A percentile compares a stretch with the other conserved stretches of the same genome.
Conservation (phyloP, 2,797 vertebrate species). For the Perodicticus potto region DNA sequence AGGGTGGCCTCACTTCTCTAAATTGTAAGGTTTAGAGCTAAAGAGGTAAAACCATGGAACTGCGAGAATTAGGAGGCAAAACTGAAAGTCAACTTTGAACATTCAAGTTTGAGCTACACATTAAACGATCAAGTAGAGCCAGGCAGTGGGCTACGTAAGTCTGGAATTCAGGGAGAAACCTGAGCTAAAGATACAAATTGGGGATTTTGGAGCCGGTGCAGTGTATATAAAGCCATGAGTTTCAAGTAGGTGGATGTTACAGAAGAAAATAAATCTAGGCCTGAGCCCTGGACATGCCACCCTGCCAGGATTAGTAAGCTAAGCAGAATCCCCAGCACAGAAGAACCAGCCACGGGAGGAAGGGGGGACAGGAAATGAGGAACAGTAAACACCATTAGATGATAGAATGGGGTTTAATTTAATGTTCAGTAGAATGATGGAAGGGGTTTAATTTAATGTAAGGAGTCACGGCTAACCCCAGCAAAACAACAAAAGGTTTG, state of each 20-base stretch:
- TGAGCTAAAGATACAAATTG: background rate
- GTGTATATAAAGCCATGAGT: background rate
- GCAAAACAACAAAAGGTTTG: background rate
- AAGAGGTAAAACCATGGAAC: background rate
- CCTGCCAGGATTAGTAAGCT: background rate
- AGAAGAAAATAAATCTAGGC: background rate
- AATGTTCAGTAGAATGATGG: background rate
- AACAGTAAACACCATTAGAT: background rate
- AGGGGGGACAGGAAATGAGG: too few species aligned
- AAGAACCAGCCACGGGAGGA: background rate
- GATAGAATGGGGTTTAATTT: background rate
- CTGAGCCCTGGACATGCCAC: background rate
- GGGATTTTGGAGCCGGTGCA: background rate
- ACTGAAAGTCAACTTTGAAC: background rate
- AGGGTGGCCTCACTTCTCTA: background rate
- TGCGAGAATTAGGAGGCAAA: background rate
- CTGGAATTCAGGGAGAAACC: background rate
- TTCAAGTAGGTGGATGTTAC: background rate
- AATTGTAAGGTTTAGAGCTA: background rate
- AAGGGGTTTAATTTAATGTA: background rate
- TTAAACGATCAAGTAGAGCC: background rate
- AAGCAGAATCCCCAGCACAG: background rate
- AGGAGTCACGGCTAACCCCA: accelerated
- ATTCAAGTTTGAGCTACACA: background rate
- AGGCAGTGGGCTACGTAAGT: accelerated